Conservation (phyloP, 2,113 vertebrate species). For the Proterorhinus semilunaris region DNA sequence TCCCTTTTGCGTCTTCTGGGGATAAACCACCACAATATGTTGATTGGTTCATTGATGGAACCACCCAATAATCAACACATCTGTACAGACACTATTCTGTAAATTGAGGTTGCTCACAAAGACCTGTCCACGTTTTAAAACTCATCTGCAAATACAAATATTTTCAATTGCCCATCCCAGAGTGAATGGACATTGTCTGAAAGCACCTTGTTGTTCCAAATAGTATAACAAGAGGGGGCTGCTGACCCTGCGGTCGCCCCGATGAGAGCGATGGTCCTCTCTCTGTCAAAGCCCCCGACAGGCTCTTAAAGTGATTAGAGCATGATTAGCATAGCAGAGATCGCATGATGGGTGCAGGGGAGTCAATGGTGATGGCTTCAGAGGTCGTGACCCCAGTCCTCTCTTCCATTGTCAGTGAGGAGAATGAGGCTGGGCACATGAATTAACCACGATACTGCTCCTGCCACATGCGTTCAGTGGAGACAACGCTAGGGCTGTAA, state of each 20-base stretch:
- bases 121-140: too few relatives aligned
- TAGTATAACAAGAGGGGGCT: constrained; percentile 49
- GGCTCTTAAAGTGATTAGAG: constrained; percentile 60
- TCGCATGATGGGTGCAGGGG: constrained; percentile 53
- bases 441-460: constrained; percentile 25
- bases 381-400: constrained; percentile 45
- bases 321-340: constrained; percentile 60
- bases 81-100: background rate
- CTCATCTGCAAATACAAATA: too few relatives aligned
- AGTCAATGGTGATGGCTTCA: constrained; percentile 42
- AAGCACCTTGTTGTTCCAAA: background rate
- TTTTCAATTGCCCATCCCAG: background rate
- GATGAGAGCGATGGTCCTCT: constrained; percentile 47
- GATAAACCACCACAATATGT: background rate
- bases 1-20: too few relatives aligned
- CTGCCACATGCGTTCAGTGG: constrained; percentile 28
- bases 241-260: constrained; percentile 55
- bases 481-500: constrained; percentile 30
- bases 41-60: background rate
- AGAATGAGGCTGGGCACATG: constrained; percentile 36
- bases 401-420: constrained; percentile 23
- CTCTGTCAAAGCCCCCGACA: constrained; percentile 42
- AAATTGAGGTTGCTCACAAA: too few relatives aligned
- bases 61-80: background rate
- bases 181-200: constrained; percentile 22